Conservation (phyloP, 2,797 vertebrate genomes). For the Xerus rutilus region DNA sequence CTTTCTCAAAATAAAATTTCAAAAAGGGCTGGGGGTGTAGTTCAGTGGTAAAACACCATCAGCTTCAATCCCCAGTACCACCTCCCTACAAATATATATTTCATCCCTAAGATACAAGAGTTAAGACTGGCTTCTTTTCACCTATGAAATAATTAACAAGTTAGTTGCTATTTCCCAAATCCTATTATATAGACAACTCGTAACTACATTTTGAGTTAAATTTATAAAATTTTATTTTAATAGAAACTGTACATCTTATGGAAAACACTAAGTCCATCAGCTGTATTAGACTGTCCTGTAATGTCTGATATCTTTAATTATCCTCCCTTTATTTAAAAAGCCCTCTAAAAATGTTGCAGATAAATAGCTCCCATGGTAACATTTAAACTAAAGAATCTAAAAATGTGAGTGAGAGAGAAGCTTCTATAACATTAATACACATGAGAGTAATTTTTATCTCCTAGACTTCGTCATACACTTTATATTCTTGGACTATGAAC, state of each 20-base stretch:
- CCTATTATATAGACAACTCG: not conserved
- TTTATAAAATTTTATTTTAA: slow-evolving; percentile 50
- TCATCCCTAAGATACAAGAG: not conserved
- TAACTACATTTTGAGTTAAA: slow-evolving; percentile 42
- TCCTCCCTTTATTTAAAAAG: slow-evolving; percentile 48
- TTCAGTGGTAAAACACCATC: no score
- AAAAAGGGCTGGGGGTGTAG: no score
- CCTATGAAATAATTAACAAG: slow-evolving; percentile 23
- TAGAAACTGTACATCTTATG: slow-evolving; percentile 23
- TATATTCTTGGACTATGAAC: not conserved
- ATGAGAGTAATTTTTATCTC: slow-evolving; percentile 22
- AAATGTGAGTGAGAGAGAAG: not conserved
- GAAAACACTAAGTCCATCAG: slow-evolving; percentile 48
- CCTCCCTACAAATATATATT: not conserved
- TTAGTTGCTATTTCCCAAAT: slow-evolving; percentile 34
- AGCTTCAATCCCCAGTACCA: no score
- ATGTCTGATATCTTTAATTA: slow-evolving; percentile 54
- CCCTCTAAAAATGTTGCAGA: slow-evolving; percentile 35
- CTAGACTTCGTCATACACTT: not conserved
- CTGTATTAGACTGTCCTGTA: slow-evolving; percentile 23
- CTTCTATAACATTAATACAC: not conserved
- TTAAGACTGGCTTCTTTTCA: not conserved
- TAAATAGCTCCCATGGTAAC: slow-evolving; percentile 26
- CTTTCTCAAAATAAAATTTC: no score
- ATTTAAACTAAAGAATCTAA: slow-evolving; percentile 54